Conservation (phyloP, 2,113 vertebrate species). For the Ochotona princeps region DNA sequence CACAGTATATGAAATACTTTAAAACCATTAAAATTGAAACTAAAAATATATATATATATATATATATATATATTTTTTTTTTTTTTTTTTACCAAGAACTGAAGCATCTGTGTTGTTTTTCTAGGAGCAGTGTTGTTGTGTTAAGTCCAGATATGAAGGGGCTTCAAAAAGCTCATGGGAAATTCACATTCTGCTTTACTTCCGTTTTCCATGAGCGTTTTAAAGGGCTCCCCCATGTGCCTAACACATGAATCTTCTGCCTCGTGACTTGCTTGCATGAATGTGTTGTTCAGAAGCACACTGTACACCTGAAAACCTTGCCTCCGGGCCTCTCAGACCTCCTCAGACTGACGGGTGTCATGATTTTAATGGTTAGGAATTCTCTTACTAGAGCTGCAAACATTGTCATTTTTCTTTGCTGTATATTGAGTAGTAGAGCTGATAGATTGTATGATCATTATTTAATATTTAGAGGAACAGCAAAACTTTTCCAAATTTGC, state of each 20-base stretch:
- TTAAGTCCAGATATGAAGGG: not conserved
- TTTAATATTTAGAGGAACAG: not conserved
- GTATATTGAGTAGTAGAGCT: not conserved
- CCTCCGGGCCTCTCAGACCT: not conserved
- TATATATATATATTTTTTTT: too few species aligned
- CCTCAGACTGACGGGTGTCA: not conserved
- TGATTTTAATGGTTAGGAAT: constrained; percentile 13
- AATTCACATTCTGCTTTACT: too few species aligned
- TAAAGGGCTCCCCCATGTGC: not conserved
- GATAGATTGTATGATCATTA: not conserved
- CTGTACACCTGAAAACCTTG: not conserved
- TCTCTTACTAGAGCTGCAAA: constrained; percentile 1
- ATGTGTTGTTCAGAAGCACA: not conserved
- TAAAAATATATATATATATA: not conserved
- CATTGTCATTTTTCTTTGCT: constrained; percentile 23
- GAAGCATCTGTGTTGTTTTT: not conserved
- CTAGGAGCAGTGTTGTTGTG: not conserved
- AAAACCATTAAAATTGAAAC: constrained; percentile 13
- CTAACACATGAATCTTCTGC: not conserved
- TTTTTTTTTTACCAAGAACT: not conserved
- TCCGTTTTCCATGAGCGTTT: too few species aligned
- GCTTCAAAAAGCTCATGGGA: too few species aligned
- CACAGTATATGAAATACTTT: constrained; percentile 14
- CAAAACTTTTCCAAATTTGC: not conserved
- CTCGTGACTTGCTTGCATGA: constrained; percentile 6